These are phyloP conservation scores for Danio tinwini DNA, from an alignment of 2,797 vertebrate genomes.

Conservation along the genomic window DNA sequence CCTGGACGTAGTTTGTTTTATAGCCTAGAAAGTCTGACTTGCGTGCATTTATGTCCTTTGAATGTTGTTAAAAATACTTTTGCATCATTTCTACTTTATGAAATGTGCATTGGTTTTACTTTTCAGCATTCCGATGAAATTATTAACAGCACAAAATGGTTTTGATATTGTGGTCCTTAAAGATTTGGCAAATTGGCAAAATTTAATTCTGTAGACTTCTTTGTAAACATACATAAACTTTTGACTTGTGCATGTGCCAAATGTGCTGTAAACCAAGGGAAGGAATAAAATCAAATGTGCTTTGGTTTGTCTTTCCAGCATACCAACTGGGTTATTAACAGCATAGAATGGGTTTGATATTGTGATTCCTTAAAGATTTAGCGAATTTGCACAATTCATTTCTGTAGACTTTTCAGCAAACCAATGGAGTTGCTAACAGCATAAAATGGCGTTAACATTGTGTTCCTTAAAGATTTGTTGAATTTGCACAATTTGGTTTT, in stretches of 20 bases:
- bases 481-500: neutral
- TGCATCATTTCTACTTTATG: neutral
- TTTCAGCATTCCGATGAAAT: neutral
- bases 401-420: neutral
- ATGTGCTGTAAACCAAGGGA: constrained; percentile 2
- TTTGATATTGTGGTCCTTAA: neutral
- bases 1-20: constrained; percentile 5
- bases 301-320: neutral
- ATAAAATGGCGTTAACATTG: neutral
- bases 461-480: neutral
- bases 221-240: constrained; percentile 3
- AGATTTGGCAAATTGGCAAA: neutral
- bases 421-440: neutral
- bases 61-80: constrained; percentile 9
- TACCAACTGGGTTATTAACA: neutral
- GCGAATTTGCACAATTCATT: neutral
- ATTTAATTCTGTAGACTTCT: neutral
- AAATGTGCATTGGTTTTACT: neutral
- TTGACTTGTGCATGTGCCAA: constrained; percentile 12
- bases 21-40: neutral
- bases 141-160: neutral
- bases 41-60: neutral
- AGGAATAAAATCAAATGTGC: neutral
- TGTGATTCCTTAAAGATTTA: neutral
- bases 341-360: neutral